Conservation (phyloP, 2,797 vertebrate genomes). For the Balearica regulorum region DNA sequence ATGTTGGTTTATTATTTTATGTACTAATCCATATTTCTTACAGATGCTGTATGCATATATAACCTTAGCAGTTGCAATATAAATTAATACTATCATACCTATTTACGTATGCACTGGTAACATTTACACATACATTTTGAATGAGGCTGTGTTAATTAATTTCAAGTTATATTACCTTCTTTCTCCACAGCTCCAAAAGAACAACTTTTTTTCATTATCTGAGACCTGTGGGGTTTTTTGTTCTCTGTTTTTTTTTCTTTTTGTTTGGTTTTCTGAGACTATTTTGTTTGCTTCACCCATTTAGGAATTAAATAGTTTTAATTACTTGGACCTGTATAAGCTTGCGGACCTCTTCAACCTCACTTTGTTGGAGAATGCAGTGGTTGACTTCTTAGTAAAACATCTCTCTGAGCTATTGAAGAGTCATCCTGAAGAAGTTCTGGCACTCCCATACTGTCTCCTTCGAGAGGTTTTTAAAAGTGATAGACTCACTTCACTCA, state of each 20-base stretch:
- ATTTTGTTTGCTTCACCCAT: conserved; percentile 61
- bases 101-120: not conserved
- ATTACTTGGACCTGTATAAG: conserved; percentile 97
- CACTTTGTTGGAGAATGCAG: conserved; percentile 90
- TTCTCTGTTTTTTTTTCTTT: not conserved
- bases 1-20: not conserved
- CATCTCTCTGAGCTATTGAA: conserved; percentile 93
- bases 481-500: conserved; percentile 93
- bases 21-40: not conserved
- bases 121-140: conserved; percentile 1
- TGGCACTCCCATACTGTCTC: conserved; percentile 91
- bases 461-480: conserved; percentile 95
- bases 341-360: conserved; percentile 98
- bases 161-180: not conserved
- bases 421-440: conserved; percentile 87
- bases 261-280: conserved; percentile 41
- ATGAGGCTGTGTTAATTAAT: conserved; percentile 15
- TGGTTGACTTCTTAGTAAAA: conserved; percentile 93
- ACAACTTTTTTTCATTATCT: not conserved
- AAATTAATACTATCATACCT: not conserved
- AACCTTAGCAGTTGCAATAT: not conserved
- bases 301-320: conserved; percentile 94
- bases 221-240: not conserved
- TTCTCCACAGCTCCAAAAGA: not conserved
- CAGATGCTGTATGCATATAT: not conserved